Evolutionary conservation across 2,113 vertebrate genomes (phyloP).

Genomic region (Tragelaphus buxtoni): DNA sequence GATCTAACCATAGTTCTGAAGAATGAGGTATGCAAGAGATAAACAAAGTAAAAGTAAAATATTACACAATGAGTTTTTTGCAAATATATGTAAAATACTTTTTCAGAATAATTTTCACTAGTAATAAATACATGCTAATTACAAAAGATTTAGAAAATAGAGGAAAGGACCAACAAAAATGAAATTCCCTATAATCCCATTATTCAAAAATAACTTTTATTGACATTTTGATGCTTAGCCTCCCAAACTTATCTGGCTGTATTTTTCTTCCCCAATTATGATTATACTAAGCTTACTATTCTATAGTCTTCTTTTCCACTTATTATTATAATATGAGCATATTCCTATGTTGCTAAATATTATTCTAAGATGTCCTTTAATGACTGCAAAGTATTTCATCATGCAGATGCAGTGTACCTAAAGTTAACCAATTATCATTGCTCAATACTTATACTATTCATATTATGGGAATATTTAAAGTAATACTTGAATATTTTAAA

Average conservation of each 20-base stretch:
- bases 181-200: not conserved
- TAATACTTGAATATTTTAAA: not conserved
- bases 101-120: not conserved
- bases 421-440: not conserved
- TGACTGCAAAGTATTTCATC: not conserved
- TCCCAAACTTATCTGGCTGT: not conserved
- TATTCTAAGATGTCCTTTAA: not conserved
- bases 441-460: not conserved
- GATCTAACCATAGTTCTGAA: not conserved
- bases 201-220: not conserved
- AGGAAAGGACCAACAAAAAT: not conserved
- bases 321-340: not conserved
- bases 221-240: not conserved
- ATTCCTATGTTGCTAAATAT: not conserved
- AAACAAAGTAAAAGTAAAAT: not conserved
- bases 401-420: not conserved
- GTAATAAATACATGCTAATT: not conserved
- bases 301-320: not conserved
- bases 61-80: not conserved
- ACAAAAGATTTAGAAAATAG: not conserved
- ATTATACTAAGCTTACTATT: not conserved
- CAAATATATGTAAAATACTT: not conserved
- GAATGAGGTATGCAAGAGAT: not conserved
- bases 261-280: not conserved
- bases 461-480: not conserved